Evolutionary conservation across 2,113 vertebrate genomes (phyloP).

Genomic region (Hyla sarda): DNA sequence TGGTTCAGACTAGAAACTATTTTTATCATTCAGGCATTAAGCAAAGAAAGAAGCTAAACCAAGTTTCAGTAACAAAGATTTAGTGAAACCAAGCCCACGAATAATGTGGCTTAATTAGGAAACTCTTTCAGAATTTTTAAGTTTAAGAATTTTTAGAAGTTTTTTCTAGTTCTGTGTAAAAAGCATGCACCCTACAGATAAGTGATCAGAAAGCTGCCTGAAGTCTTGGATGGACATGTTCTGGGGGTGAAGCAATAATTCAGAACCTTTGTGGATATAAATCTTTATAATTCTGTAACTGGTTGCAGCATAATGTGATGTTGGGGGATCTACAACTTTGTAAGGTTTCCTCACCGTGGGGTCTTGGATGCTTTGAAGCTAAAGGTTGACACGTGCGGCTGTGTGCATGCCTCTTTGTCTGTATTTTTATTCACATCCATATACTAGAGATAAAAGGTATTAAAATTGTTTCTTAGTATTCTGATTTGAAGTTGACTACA

Average conservation of each 20-base stretch:
- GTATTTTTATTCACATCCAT: neutral
- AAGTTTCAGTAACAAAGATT: constrained; percentile 13
- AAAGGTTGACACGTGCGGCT: neutral
- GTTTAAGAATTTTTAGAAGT: neutral
- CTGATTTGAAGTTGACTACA: neutral
- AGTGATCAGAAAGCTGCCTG: neutral
- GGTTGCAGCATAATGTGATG: neutral
- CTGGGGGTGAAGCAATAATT: neutral
- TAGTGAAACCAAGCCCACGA: neutral
- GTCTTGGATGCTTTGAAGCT: neutral
- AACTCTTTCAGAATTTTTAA: constrained; percentile 8
- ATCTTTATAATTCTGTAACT: neutral
- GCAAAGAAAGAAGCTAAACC: constrained; percentile 68
- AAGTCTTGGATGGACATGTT: neutral
- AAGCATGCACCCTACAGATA: neutral
- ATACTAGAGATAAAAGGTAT: neutral
- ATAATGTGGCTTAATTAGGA: constrained; percentile 13
- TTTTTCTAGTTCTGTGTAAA: neutral
- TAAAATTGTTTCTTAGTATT: neutral
- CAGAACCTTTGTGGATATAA: neutral
- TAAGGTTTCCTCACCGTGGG: no score
- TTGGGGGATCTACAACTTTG: neutral
- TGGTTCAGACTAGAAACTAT: constrained; percentile 71
- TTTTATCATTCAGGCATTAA: constrained; percentile 69
- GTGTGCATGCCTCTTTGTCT: neutral